Evolutionary conservation across 1,140 invertebrate species (phyloP).

Genomic region (Temnothorax nylanderi): DNA sequence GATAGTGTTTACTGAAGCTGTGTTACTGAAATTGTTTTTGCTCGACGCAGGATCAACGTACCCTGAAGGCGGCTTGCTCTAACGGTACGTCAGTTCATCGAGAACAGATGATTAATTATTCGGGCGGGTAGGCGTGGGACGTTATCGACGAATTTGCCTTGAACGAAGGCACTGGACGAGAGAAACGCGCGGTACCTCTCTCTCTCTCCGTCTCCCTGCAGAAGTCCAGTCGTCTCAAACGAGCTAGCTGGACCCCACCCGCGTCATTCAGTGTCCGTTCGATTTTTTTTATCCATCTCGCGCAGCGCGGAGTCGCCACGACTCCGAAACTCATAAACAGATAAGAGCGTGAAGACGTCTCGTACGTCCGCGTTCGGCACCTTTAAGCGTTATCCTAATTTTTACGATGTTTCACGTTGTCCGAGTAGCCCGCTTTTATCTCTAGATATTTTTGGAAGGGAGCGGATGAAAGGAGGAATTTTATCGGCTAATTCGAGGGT

Average conservation of each 20-base stretch:
- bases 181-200: conserved; percentile 56
- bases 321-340: conserved; percentile 60
- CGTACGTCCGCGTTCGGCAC: conserved; percentile 26
- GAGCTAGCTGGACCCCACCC: conserved; percentile 16
- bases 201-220: conserved; percentile 30
- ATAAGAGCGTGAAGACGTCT: conserved; percentile 46
- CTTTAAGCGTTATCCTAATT: conserved; percentile 50
- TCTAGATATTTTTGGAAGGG: background rate
- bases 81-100: conserved; percentile 74
- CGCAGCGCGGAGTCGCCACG: background rate
- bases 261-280: conserved; percentile 40
- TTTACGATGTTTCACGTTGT: conserved; percentile 50
- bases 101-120: conserved; percentile 76
- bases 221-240: conserved; percentile 5
- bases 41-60: conserved; percentile 54
- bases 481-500: conserved; percentile 19
- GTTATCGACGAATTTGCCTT: conserved; percentile 76
- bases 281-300: conserved; percentile 28
- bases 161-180: conserved; percentile 63
- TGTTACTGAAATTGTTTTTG: conserved; percentile 70
- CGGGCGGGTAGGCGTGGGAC: conserved; percentile 73
- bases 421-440: conserved; percentile 16
- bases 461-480: background rate
- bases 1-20: conserved; percentile 27
- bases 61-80: conserved; percentile 63